A percentile compares a stretch with the other conserved stretches of the same genome.
Evolutionary conservation across 2,113 vertebrate genomes (phyloP).

Genomic region (Fulica atra): DNA sequence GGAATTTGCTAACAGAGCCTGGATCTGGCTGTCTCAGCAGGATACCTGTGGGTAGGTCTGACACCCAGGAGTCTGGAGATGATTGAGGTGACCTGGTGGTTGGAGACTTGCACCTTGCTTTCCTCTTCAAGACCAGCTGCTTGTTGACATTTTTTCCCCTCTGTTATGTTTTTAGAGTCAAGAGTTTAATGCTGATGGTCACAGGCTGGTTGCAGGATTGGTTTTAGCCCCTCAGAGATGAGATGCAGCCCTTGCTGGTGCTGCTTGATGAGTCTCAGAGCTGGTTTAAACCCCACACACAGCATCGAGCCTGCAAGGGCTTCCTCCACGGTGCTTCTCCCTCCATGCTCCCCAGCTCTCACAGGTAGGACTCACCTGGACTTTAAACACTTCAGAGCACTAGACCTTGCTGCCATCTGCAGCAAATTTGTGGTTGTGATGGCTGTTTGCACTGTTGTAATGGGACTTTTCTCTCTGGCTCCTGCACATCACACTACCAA

Average conservation of each 20-base stretch:
- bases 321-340: neutral
- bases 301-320: neutral
- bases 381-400: neutral
- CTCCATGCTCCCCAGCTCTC: neutral
- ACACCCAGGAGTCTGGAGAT: neutral
- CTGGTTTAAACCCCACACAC: rapidly evolving
- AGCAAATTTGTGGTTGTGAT: neutral
- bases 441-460: neutral
- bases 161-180: neutral
- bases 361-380: neutral
- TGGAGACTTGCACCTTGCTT: neutral
- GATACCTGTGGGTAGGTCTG: neutral
- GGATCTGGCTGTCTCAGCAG: neutral
- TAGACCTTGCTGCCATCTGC: neutral
- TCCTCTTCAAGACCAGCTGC: neutral
- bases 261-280: neutral
- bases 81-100: neutral
- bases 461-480: neutral
- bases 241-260: neutral
- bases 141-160: neutral
- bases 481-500: neutral
- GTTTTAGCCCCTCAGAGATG: neutral
- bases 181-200: neutral
- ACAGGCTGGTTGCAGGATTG: neutral
- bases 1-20: neutral